phyloP scores from a whole-genome alignment of 2,797 vertebrate species.

The Poeciliopsis paucimaculata region DNA sequence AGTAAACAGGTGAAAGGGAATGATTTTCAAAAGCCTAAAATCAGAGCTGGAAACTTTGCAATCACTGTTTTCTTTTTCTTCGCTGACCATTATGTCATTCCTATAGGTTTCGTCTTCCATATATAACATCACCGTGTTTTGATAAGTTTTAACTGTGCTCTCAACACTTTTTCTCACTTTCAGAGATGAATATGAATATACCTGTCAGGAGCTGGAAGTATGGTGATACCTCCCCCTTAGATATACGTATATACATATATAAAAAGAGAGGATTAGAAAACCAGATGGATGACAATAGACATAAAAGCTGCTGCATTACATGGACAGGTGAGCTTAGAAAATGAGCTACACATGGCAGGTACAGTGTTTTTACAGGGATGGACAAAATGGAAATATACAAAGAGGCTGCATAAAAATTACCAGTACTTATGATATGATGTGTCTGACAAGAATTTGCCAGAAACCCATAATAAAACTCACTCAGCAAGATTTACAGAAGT shows the following conservation, averaged over 20 bases:
- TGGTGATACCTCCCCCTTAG: background rate
- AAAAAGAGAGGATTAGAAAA: background rate
- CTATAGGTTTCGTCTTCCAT: background rate
- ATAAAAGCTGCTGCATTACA: slow-evolving; percentile 8
- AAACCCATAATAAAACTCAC: background rate
- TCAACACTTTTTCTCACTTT: background rate
- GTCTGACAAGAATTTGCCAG: background rate
- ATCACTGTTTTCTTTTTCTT: background rate
- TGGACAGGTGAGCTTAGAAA: slow-evolving; percentile 13
- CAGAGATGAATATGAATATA: background rate
- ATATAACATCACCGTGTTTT: background rate
- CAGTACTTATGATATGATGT: background rate
- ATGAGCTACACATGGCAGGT: slow-evolving; percentile 1
- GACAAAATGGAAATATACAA: background rate
- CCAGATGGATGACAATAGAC: background rate
- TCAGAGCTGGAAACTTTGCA: background rate
- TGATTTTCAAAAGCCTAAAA: background rate
- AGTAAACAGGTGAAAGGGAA: background rate
- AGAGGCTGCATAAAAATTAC: background rate
- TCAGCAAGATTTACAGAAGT: background rate
- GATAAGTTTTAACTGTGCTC: background rate
- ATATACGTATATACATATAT: background rate
- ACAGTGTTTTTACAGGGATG: slow-evolving; percentile 11
- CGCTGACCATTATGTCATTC: background rate
- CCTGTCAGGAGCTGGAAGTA: background rate